A percentile compares a stretch with the other conserved stretches of the same genome.
phyloP scores from a whole-genome alignment of 2,888 invertebrate species.

The Miltochrista miniata region DNA sequence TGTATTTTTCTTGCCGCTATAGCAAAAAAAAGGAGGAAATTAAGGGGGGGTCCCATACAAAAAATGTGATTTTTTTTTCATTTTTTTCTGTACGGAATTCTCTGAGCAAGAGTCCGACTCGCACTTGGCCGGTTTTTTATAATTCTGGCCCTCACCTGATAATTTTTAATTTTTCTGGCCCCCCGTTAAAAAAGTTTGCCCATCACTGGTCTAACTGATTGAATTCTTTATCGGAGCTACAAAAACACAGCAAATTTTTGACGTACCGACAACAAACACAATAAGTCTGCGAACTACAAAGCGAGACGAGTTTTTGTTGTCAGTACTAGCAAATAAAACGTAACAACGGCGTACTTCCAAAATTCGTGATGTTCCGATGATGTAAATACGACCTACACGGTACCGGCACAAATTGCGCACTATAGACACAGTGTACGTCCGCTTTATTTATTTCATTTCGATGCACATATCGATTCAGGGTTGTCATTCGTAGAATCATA shows the following conservation, averaged over 20 bases:
- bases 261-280: slow-evolving; percentile 4
- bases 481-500: slow-evolving; percentile 7
- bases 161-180: too few species aligned
- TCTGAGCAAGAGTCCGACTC: too few species aligned
- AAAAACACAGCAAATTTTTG: too few species aligned
- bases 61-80: too few species aligned
- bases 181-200: too few species aligned
- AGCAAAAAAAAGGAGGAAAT: too few species aligned
- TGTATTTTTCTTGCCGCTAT: too few species aligned
- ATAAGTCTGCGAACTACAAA: slow-evolving; percentile 4
- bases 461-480: slow-evolving; percentile 36
- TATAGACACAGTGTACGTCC: slow-evolving; percentile 11
- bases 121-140: too few species aligned
- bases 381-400: too few species aligned
- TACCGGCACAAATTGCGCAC: slow-evolving; percentile 23
- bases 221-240: slow-evolving; percentile 3
- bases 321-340: slow-evolving; percentile 9
- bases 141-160: too few species aligned
- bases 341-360: slow-evolving; percentile 12
- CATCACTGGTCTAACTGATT: neutral
- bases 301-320: slow-evolving; percentile 11
- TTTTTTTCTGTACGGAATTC: too few species aligned
- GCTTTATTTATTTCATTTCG: slow-evolving; percentile 36
- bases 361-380: slow-evolving; percentile 25
- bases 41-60: too few species aligned